Evolutionary conservation across 2,113 vertebrate genomes (phyloP).

Genomic region (Physeter macrocephalus): DNA sequence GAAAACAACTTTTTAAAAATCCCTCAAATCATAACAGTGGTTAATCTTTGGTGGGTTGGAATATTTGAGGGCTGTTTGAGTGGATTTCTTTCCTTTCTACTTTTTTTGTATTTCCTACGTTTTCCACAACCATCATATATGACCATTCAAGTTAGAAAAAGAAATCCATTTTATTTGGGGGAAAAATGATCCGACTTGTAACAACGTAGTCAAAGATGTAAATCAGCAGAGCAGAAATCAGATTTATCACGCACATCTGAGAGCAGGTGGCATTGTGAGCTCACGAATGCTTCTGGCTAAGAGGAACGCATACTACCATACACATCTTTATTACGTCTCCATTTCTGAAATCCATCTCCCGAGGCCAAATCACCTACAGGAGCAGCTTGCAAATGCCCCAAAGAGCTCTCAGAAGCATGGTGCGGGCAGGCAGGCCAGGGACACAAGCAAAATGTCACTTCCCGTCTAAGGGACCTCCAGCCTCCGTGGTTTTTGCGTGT

Average conservation of each 20-base stretch:
- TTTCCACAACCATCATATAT: neutral
- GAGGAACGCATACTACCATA: too few species aligned
- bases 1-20: neutral
- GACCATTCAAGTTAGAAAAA: slow-evolving; percentile 2
- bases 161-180: neutral
- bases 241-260: neutral
- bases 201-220: neutral
- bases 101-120: neutral
- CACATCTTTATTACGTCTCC: neutral
- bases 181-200: neutral
- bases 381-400: neutral
- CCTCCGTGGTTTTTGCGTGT: neutral
- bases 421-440: neutral
- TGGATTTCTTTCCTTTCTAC: neutral
- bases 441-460: neutral
- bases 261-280: neutral
- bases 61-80: neutral
- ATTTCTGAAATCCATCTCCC: neutral
- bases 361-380: neutral
- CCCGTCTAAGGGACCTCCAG: too few species aligned
- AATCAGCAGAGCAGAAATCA: neutral
- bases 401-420: neutral
- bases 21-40: neutral
- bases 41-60: neutral
- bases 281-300: neutral